Evolutionary conservation across 1,140 invertebrate genomes (phyloP).

Genomic region (Drosophila neocordata): DNA sequence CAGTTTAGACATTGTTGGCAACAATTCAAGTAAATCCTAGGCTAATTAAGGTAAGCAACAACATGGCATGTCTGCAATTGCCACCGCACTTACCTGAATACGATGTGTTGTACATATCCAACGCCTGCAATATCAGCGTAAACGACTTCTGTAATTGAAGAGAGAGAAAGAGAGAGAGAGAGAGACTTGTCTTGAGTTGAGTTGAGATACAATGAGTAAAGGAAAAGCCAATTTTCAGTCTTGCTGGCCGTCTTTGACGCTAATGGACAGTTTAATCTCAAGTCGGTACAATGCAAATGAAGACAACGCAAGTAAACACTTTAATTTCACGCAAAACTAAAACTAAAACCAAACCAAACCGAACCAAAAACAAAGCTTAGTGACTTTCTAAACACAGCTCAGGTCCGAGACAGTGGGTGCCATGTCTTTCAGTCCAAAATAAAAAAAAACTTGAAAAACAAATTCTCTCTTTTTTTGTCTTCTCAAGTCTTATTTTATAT

Average conservation of each 20-base stretch:
- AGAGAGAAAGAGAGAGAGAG: background rate
- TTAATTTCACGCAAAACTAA: constrained; percentile 76
- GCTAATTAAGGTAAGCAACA: constrained; percentile 75
- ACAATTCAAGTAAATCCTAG: constrained; percentile 49
- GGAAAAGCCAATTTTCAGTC: constrained; percentile 36
- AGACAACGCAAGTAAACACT: constrained; percentile 71
- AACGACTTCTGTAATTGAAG: constrained; percentile 91
- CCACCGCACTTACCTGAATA: constrained; percentile 85
- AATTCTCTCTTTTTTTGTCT: constrained; percentile 36
- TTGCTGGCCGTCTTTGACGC: constrained; percentile 53
- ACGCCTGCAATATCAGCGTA: constrained; percentile 94
- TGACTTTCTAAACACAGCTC: constrained; percentile 69
- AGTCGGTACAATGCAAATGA: constrained; percentile 68
- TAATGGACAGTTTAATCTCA: constrained; percentile 79
- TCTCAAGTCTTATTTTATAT: background rate
- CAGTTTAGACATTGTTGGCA: constrained; percentile 70
- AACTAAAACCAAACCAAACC: constrained; percentile 13
- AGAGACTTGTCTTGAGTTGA: background rate
- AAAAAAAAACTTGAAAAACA: constrained; percentile 21
- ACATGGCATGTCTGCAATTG: constrained; percentile 54
- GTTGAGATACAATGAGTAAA: constrained; percentile 28
- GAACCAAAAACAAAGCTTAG: constrained; percentile 6
- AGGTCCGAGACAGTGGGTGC: constrained; percentile 18
- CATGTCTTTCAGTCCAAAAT: constrained; percentile 40
- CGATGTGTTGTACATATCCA: constrained; percentile 90